These are phyloP conservation scores for Cherax quadricarinatus DNA, from an alignment of 1,140 invertebrate genomes.

Conservation along the genomic window DNA sequence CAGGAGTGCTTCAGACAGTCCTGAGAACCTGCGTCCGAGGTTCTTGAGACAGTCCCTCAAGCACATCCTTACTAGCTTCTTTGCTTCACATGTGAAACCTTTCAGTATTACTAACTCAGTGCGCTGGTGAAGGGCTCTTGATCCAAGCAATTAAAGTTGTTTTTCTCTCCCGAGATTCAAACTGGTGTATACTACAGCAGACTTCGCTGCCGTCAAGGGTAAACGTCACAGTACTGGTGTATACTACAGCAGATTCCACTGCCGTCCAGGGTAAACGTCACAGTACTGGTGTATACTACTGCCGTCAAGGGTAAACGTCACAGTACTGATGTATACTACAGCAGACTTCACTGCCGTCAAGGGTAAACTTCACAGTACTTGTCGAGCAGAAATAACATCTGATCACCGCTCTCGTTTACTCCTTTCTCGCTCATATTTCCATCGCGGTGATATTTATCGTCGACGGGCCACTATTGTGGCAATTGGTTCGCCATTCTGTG, in stretches of 20 bases:
- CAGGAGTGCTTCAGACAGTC: too few species aligned
- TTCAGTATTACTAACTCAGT: too few species aligned
- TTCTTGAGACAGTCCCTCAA: too few species aligned
- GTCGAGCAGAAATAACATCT: not conserved
- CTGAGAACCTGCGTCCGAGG: too few species aligned
- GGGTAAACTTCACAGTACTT: not conserved
- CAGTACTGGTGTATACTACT: not conserved
- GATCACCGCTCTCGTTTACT: not conserved
- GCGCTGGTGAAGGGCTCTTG: too few species aligned
- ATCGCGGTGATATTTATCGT: not conserved
- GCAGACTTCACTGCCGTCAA: not conserved
- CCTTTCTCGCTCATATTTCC: not conserved
- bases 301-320: not conserved
- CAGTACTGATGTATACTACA: not conserved
- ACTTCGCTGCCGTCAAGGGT: too few species aligned
- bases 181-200: not conserved
- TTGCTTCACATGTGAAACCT: too few species aligned
- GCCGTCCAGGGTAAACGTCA: not conserved
- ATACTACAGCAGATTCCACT: not conserved
- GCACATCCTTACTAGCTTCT: too few species aligned
- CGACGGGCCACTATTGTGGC: conserved; percentile 7
- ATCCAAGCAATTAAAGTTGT: too few species aligned
- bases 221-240: not conserved
- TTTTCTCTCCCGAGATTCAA: too few species aligned
- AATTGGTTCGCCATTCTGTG: not conserved